These are phyloP conservation scores for Diabrotica undecimpunctata DNA, from an alignment of 1,140 invertebrate species.

Conservation along the genomic window DNA sequence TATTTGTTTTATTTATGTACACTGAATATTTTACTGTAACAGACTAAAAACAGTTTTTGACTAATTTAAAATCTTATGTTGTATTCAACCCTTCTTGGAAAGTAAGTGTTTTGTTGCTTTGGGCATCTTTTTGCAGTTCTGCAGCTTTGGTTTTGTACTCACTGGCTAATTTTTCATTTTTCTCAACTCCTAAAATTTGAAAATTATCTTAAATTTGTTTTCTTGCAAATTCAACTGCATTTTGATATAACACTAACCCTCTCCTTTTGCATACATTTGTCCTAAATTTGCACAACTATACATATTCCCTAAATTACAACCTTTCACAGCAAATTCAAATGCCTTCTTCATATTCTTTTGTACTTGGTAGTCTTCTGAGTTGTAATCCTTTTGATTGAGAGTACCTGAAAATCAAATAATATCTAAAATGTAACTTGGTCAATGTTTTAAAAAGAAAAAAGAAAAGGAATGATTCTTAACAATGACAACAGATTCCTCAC, in stretches of 20 bases:
- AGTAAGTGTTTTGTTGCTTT: conserved; percentile 55
- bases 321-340: conserved; percentile 68
- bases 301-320: conserved; percentile 76
- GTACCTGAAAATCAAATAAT: not conserved
- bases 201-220: conserved; percentile 12
- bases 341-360: conserved; percentile 71
- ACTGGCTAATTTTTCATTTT: conserved; percentile 66
- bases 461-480: too few relatives aligned
- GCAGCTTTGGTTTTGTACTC: conserved; percentile 67
- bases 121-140: conserved; percentile 64
- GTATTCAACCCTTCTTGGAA: conserved; percentile 61
- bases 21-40: not conserved
- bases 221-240: conserved; percentile 17
- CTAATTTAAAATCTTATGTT: conserved; percentile 4
- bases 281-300: conserved; percentile 84
- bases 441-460: too few relatives aligned
- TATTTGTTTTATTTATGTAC: not conserved
- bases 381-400: conserved; percentile 14
- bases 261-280: conserved; percentile 73
- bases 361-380: conserved; percentile 52
- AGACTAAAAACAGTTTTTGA: not conserved
- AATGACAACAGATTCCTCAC: not conserved
- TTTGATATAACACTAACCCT: conserved; percentile 46
- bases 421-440: too few relatives aligned
- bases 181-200: conserved; percentile 56